Evolutionary conservation across 2,113 vertebrate genomes (phyloP).

Genomic region (Engystomops pustulosus): DNA sequence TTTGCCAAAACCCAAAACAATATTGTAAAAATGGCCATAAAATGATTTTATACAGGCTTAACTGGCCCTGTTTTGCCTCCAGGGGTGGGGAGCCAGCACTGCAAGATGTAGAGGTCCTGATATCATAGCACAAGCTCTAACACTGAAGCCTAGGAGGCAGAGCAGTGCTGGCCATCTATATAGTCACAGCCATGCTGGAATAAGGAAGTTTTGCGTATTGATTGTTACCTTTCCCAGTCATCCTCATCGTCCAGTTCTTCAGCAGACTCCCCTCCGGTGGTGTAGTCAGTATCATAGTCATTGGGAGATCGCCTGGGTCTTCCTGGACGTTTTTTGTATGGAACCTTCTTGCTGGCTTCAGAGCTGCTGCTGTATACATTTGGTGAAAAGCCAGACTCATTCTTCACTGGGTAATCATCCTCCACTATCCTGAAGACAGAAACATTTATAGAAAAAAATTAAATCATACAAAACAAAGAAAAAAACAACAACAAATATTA

Average conservation of each 20-base stretch:
- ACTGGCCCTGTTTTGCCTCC: background rate
- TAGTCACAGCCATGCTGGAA: background rate
- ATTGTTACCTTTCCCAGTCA: constrained; percentile 77
- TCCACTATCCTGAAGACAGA: constrained; percentile 62
- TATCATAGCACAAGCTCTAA: no score
- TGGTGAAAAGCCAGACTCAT: constrained; percentile 60
- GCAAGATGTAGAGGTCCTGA: no score
- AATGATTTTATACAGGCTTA: background rate
- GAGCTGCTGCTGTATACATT: constrained; percentile 71
- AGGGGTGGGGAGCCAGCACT: no score
- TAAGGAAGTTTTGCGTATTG: background rate
- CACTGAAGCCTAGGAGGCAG: no score
- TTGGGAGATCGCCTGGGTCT: constrained; percentile 66
- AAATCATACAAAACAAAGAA: no score
- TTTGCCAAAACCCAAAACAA: background rate
- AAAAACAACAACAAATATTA: no score
- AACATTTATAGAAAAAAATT: no score
- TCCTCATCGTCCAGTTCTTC: constrained; percentile 83
- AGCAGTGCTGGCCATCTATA: no score
- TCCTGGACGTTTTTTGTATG: constrained; percentile 62
- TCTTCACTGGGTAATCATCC: constrained; percentile 60
- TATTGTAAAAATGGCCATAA: background rate
- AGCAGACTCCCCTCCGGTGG: constrained; percentile 80
- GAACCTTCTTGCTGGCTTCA: constrained; percentile 70
- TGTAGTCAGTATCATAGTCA: constrained; percentile 80